phyloP scores from a whole-genome alignment of 2,888 invertebrate species.

The Parapristionchus giblindavisi region DNA sequence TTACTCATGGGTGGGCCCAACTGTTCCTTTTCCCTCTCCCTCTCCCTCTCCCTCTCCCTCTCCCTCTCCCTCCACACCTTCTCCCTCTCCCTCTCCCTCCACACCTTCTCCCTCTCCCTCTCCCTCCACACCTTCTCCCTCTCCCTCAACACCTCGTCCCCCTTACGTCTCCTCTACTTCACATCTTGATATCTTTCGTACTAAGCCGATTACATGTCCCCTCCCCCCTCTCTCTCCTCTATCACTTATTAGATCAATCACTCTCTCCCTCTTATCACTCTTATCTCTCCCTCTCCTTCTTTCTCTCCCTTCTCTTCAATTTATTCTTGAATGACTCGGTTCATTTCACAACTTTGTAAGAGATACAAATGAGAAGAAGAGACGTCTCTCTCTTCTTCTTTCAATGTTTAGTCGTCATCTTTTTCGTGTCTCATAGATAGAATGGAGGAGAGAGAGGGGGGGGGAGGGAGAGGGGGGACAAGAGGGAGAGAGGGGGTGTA shows the following conservation, averaged over 20 bases:
- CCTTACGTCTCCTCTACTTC: not conserved
- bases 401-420: conserved; percentile 16
- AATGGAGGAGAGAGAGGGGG: not conserved
- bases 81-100: not conserved
- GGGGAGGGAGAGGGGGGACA: not conserved
- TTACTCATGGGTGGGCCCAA: too few relatives aligned
- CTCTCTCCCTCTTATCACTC: not conserved
- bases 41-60: not conserved
- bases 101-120: not conserved
- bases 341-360: not conserved
- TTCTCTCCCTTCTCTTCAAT: conserved; percentile 15
- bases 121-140: not conserved
- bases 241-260: not conserved
- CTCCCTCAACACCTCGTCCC: not conserved
- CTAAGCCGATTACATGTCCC: not conserved
- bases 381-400: not conserved
- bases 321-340: not conserved
- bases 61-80: not conserved
- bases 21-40: too few relatives aligned
- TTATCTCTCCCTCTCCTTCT: not conserved
- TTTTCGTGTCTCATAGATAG: too few relatives aligned
- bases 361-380: not conserved
- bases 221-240: not conserved
- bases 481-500: not conserved
- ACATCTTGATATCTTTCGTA: not conserved